Conservation (phyloP, 2,888 invertebrate species). For the Bombylius discolor region DNA sequence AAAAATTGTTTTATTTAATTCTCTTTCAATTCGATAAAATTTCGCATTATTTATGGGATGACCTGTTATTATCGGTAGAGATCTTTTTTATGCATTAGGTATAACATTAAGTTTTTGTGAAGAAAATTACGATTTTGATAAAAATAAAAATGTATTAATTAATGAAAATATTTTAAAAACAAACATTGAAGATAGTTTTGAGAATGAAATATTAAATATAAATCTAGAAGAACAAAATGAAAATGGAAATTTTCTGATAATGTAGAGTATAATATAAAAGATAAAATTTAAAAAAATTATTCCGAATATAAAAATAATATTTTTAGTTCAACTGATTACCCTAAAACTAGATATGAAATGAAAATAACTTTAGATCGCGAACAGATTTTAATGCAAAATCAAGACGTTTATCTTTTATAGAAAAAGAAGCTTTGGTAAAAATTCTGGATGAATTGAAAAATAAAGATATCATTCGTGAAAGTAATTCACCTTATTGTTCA, state of each 20-base stretch:
- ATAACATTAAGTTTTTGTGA: not conserved
- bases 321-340: not conserved
- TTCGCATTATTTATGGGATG: too few species aligned
- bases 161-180: not conserved
- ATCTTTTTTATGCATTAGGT: not conserved
- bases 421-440: not conserved
- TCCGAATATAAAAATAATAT: not conserved
- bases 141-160: too few species aligned
- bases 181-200: not conserved
- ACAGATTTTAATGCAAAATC: not conserved
- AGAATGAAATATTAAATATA: not conserved
- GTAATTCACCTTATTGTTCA: constrained; percentile 5
- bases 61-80: not conserved
- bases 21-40: too few species aligned
- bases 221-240: not conserved
- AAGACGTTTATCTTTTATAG: not conserved
- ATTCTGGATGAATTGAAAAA: constrained; percentile 2
- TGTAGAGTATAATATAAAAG: not conserved
- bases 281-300: not conserved
- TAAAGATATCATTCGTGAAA: not conserved
- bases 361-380: not conserved
- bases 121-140: not conserved
- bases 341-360: not conserved
- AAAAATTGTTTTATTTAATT: too few species aligned
- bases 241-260: not conserved